Base-by-base conservation (phyloP, 2,888 invertebrate species). In the Monoplex corrugatus region DNA sequence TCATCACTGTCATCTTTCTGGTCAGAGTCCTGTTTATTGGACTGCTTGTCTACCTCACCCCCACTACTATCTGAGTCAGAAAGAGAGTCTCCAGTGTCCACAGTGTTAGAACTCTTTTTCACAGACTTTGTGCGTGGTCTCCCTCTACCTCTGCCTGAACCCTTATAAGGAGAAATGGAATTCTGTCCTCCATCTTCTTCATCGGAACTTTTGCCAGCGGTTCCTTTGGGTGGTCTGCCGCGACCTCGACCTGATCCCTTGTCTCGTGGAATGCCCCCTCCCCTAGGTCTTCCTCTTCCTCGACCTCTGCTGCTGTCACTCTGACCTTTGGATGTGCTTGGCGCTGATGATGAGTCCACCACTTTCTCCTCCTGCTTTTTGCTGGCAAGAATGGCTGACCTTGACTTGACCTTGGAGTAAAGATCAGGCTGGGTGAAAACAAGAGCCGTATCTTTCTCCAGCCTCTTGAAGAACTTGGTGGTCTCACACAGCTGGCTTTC, bases 401-500 rank as follows among this genome's bases (percentile, higher is more conserved):
- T 80, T 32, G 88, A 80, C 40, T 78, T 87, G 45, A 82, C 88
- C 28, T 63, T 88, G 88, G 88, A 88, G 72, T 88, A 88, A 35
- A 88, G 63, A 68, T 88, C 88, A 16, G 86, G 86, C 68, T 83
- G 63, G 10, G 10, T 38, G 68, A 63, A 83, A n/a, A 88, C 83
- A 43, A 82, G 57, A 63, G 38, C 63, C 63, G 68, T 43, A 43
- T 82, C 63, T 32, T 68, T 88, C 80, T 88, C 88, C 88, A 88
- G 68, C 38, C 40, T 32, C 44, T 88, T 88, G 68, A 63, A 88
- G 68, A 88, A 88, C 44, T 57, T 57, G 57, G 80, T 80, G 80
- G 78, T 78, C n/a, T 78, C 80, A 19, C 45, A 45, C 84, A 84
- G 57, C 84, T 32, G 84, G 57, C 84, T 57, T 23, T 86, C 86